Conservation (phyloP, 2,888 invertebrate genomes). For the Falcaria lacertinaria region DNA sequence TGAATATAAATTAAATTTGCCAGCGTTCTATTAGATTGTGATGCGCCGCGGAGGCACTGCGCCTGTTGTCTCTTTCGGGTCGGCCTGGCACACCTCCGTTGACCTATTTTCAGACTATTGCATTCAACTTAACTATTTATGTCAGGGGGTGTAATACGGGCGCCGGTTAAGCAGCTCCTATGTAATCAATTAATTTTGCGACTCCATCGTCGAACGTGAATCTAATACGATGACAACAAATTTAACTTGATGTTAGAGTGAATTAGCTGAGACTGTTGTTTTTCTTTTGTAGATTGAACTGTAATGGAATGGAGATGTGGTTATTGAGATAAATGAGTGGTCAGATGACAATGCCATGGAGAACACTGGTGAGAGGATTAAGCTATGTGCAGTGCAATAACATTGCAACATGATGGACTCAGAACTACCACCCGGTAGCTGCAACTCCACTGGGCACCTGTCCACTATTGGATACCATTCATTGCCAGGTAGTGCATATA, state of each 20-base stretch:
- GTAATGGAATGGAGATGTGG: constrained; percentile 13
- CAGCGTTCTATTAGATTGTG: constrained; percentile 46
- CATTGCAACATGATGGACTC: constrained; percentile 68
- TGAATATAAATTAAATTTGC: constrained; percentile 45
- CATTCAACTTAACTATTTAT: constrained; percentile 74
- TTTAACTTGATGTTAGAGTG: too few species aligned
- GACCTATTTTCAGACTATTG: constrained; percentile 79
- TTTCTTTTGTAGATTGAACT: neutral
- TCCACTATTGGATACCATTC: constrained; percentile 74
- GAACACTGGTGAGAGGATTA: constrained; percentile 24
- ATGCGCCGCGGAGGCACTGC: constrained; percentile 55
- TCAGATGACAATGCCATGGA: constrained; percentile 39
- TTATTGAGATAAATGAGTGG: constrained; percentile 32
- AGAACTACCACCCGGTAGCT: constrained; percentile 73
- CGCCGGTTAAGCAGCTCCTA: constrained; percentile 52
- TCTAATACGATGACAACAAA: too few species aligned
- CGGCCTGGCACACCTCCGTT: constrained; percentile 75
- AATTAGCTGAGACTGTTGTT: neutral
- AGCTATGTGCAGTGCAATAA: constrained; percentile 28
- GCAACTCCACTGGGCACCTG: constrained; percentile 75
- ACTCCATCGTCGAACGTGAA: neutral
- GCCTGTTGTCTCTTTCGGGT: constrained; percentile 59
- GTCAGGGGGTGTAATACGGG: constrained; percentile 66
- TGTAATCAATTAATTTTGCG: constrained; percentile 42
- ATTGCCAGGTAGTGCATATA: constrained; percentile 49